phyloP scores from a whole-genome alignment of 2,113 vertebrate species.

The Phalacrocorax aristotelis region DNA sequence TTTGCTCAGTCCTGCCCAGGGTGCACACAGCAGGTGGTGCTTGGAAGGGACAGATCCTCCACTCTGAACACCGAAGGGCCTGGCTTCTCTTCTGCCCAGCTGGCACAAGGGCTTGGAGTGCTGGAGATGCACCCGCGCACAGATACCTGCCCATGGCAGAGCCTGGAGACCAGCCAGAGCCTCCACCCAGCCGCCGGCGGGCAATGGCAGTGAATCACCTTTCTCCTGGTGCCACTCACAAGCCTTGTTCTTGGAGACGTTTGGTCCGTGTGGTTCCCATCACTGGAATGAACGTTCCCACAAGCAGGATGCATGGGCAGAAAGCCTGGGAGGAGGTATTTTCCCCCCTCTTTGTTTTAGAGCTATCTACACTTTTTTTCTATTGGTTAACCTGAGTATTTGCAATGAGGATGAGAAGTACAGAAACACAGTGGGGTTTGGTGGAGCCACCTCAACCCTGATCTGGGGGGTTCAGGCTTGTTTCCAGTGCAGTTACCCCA shows the following conservation, averaged over 20 bases:
- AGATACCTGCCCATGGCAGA: neutral
- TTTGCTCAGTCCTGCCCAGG: neutral
- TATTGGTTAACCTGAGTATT: neutral
- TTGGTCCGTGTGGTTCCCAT: neutral
- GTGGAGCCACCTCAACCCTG: neutral
- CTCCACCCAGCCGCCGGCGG: neutral
- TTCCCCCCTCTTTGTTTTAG: neutral
- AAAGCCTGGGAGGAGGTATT: neutral
- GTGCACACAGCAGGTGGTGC: neutral
- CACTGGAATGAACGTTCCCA: neutral
- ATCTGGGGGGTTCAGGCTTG: neutral
- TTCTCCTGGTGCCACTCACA: neutral
- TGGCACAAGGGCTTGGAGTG: neutral
- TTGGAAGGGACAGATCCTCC: neutral
- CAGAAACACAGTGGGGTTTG: neutral
- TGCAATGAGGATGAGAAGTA: neutral
- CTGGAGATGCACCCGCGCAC: fast-evolving
- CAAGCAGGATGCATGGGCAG: neutral
- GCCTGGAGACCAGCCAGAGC: neutral
- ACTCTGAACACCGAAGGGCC: neutral
- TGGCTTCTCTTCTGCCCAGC: neutral
- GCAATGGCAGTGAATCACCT: neutral
- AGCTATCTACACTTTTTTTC: neutral
- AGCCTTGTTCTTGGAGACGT: neutral
- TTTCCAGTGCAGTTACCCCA: neutral